Evolutionary conservation across 53 echinoderm and acorn worm species (phyloP), one percentile per base, ranked within the genome.

Genomic region (Glandiceps talaboti): DNA sequence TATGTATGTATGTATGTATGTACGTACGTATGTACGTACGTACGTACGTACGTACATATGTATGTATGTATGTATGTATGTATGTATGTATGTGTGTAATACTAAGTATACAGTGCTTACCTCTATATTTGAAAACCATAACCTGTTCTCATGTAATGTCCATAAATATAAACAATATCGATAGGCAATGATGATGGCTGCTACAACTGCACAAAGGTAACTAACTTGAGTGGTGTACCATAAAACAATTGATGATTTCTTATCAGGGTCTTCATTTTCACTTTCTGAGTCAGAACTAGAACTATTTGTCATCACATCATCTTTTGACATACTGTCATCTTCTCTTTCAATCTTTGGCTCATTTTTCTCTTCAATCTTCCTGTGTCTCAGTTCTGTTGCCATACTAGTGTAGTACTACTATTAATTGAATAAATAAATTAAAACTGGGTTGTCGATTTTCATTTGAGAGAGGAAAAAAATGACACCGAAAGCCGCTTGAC

Each of bases 91-190:
- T n/a, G n/a, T n/a, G n/a, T n/a, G n/a, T n/a, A n/a, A n/a, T n/a
- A n/a, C n/a, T n/a, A n/a, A n/a, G n/a, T n/a, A n/a, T n/a, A n/a
- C n/a, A n/a, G n/a, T n/a, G n/a, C 88, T 87, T 79, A 87, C 88
- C 88, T 77, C 80, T 30, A 87, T 87, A 31, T 30, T 83, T 29
- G 83, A 83, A 80, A 87, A 87, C 88, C 88, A 87, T 26, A 87
- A 32, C 25, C 81, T 33, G 79, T 87, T 87, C 30, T 87, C 88
- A 29, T 87, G 88, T 33, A 81, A 0, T 30, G 78, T 88, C 77
- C 73, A 77, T 33, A 88, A 27, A 75, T 88, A 81, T 32, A 78
- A 27, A 26, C 77, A 6, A 45, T 84, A 87, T 25, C 83, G 83
- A 33, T 85, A 87, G 1, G 86, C 92, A 29, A 92, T 79, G n/a